Percentiles rank a stretch among this genome's conserved stretches.
These are phyloP conservation scores for Diplodus sargus DNA, from an alignment of 2,797 vertebrate genomes.

Conservation along the genomic window DNA sequence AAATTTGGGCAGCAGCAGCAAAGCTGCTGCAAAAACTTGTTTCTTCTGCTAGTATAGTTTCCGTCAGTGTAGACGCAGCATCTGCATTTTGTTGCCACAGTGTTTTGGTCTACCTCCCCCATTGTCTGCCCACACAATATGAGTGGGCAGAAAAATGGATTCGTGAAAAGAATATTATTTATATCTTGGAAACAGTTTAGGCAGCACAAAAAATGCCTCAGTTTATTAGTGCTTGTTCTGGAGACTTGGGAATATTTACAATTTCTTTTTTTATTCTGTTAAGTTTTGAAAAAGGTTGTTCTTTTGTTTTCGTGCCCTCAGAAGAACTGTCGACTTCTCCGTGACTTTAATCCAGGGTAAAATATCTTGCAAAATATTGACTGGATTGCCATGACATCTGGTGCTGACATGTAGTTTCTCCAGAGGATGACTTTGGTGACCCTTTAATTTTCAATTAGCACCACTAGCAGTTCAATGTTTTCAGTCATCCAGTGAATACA, in stretches of 20 bases:
- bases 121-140: neutral
- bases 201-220: neutral
- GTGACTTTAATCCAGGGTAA: neutral
- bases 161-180: neutral
- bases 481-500: neutral
- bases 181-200: neutral
- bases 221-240: neutral
- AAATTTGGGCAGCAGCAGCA: slow-evolving; percentile 19
- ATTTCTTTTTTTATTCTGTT: neutral
- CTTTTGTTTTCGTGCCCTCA: neutral
- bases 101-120: neutral
- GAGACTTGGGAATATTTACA: neutral
- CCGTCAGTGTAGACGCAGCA: slow-evolving; percentile 20
- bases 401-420: no score
- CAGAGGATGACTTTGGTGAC: neutral
- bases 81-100: slow-evolving; percentile 38
- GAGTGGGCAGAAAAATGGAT: slow-evolving; percentile 3
- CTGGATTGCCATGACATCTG: neutral
- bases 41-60: slow-evolving; percentile 41
- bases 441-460: neutral
- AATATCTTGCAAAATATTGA: neutral
- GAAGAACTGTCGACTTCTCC: neutral
- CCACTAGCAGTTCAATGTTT: neutral
- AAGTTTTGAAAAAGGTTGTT: neutral
- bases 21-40: slow-evolving; percentile 9